Base-by-base conservation (phyloP, 2,797 vertebrate species). In the Sebastes kiyomatsui region DNA sequence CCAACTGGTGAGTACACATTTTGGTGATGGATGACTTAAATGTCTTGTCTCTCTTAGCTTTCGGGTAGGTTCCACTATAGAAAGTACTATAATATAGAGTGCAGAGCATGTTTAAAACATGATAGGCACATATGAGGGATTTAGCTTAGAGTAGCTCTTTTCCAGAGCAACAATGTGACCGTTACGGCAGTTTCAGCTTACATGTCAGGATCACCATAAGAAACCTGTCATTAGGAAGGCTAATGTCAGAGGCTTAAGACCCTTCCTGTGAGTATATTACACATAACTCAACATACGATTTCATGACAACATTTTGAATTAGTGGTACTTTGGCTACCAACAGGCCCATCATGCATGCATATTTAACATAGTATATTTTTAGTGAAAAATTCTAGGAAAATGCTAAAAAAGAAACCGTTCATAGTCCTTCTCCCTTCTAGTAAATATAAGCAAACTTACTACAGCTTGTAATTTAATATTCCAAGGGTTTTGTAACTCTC, bases 161-260 rank as follows among this genome's bases (percentile, higher is more conserved):
- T 72, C 52, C 35, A 46, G 27, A 32, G 7, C 3, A 28, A 70
- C 60, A 60, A 25, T 23, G 67, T 16, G 75, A 23, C 69, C 42
- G 38, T n/a, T 46, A 56, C 18, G 20, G n/a, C 22, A 59, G 35
- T 38, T 77, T 85, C 74, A 54, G 55, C 64, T 75, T 79, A 59
- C 33, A 83, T 65, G 38, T 83, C 25, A 59, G 46, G 64, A 80
- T 82, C 65, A 79, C 6, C 25, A 60, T 74, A 35, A 76, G 65
- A 79, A 81, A 77, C 55, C 22, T 65, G 42, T 59, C 68, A 68
- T 75, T 61, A 76, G 59, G 30, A 71, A 55, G 22, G 32, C 52
- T 58, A 38, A 80, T 76, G 61, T 86, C 75, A 52, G 52, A 82
- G 28, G 23, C 66, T 68, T 71, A 66, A 4, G 32, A 66, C 12